Percentiles rank a stretch among this genome's conserved stretches.
Conservation (phyloP, 2,113 vertebrate genomes). For the Lophotis ruficrista region DNA sequence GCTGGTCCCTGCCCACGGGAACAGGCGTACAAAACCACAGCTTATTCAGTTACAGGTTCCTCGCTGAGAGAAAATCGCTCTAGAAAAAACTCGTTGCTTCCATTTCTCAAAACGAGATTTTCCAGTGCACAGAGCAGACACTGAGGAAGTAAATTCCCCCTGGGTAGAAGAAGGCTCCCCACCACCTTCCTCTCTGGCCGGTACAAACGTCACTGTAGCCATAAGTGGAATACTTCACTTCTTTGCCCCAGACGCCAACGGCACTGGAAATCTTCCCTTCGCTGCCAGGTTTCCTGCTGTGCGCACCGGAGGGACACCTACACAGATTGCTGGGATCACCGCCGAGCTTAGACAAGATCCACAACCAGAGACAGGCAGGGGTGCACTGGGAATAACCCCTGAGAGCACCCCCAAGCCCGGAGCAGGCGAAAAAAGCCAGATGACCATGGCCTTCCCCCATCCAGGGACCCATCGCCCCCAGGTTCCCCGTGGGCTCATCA, state of each 20-base stretch:
- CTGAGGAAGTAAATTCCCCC: background rate
- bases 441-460: fast-evolving
- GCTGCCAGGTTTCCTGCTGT: background rate
- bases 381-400: background rate
- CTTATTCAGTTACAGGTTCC: background rate
- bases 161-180: fast-evolving
- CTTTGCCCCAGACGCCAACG: background rate
- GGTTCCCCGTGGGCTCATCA: fast-evolving
- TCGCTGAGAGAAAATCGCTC: background rate
- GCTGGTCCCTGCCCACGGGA: background rate
- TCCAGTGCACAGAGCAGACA: background rate
- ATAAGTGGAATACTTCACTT: background rate
- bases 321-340: background rate
- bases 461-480: background rate
- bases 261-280: background rate
- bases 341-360: background rate
- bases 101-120: background rate
- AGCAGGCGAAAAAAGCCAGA: background rate
- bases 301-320: fast-evolving
- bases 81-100: background rate
- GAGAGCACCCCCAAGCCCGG: background rate
- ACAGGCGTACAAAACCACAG: background rate
- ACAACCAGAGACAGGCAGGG: background rate
- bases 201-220: background rate
- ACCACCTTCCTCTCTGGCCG: background rate